Percentiles rank a stretch among this genome's conserved stretches.
Evolutionary conservation across 2,888 invertebrate species (phyloP).

Genomic region (Dasysyrphus albostriatus): DNA sequence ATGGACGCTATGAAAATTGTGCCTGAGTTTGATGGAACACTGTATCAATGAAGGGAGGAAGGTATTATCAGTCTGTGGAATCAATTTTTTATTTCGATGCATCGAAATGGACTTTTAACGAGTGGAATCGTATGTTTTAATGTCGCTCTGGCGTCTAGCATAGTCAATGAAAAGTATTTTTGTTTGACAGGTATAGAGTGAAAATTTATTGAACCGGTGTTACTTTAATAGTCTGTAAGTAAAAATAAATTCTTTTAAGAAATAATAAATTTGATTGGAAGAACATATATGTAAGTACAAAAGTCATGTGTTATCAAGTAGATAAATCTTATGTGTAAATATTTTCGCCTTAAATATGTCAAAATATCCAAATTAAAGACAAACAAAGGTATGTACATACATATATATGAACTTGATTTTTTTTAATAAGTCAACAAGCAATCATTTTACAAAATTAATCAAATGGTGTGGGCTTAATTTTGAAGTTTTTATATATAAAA

Average conservation of each 20-base stretch:
- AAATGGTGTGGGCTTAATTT: no score
- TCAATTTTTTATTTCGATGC: conserved; percentile 65
- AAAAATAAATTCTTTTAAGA: neutral
- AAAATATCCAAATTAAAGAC: no score
- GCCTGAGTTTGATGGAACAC: conserved; percentile 4
- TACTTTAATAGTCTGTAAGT: neutral
- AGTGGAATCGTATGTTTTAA: conserved; percentile 44
- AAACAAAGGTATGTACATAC: no score
- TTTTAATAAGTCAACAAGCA: no score
- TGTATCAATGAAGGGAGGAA: conserved; percentile 33
- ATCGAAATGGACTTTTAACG: conserved; percentile 56
- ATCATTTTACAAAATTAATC: no score
- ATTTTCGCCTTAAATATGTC: no score
- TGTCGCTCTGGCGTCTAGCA: conserved; percentile 37
- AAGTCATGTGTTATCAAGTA: no score
- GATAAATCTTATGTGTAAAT: no score
- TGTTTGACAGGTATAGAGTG: neutral
- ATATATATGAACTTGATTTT: no score
- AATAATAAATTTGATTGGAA: no score
- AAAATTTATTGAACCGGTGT: neutral
- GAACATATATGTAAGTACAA: no score
- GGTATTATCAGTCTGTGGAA: conserved; percentile 54
- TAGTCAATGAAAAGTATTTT: neutral
- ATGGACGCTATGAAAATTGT: conserved; percentile 9
- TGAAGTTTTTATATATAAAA: no score